phyloP scores from a whole-genome alignment of 2,113 vertebrate species.

The Semnornis frantzii region DNA sequence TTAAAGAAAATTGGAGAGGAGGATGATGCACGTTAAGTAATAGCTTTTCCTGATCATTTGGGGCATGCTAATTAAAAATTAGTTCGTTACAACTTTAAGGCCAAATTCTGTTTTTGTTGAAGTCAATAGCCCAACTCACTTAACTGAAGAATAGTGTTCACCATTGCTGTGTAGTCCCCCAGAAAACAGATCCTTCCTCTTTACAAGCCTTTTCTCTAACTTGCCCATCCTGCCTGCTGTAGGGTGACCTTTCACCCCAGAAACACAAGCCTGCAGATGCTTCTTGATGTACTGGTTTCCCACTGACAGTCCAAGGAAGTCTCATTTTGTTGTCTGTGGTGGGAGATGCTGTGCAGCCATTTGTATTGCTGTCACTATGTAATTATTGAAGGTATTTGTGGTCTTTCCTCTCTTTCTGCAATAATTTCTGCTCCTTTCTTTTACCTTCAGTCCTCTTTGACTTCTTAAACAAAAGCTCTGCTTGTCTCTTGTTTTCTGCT shows the following conservation, averaged over 20 bases:
- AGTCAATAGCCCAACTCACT: background rate
- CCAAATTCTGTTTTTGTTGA: constrained; percentile 25
- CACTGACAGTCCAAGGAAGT: background rate
- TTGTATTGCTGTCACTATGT: background rate
- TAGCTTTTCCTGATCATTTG: background rate
- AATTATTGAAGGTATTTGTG: background rate
- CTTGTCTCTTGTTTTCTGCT: background rate
- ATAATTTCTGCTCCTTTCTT: background rate
- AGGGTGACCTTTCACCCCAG: background rate
- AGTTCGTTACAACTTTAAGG: constrained; percentile 13
- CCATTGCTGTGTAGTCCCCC: background rate
- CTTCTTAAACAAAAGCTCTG: background rate
- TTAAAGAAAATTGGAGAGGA: constrained; percentile 28
- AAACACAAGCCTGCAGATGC: background rate
- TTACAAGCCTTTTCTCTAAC: background rate
- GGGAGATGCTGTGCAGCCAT: background rate
- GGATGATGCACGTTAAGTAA: constrained; percentile 17
- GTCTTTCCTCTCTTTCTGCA: background rate
- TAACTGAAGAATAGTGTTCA: background rate
- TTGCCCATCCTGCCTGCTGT: background rate
- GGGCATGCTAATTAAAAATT: constrained; percentile 40
- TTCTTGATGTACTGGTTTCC: background rate
- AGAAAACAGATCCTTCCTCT: background rate
- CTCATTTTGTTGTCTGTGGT: background rate
- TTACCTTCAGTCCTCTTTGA: background rate